Base-by-base conservation (phyloP, 2,888 invertebrate genomes). In the Drosophila macrospina region DNA sequence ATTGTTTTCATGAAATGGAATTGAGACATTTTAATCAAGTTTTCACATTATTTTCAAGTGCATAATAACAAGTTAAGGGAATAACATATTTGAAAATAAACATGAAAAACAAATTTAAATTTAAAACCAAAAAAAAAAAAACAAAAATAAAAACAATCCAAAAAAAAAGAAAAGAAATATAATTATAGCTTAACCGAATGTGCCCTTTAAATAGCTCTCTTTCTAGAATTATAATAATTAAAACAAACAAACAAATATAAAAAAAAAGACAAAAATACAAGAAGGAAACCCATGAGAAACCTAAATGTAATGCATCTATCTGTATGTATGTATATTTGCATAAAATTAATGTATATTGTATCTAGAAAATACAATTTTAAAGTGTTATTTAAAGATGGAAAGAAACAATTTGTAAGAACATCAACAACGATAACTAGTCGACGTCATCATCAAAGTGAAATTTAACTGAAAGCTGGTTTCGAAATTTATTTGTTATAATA, bases 181-280 rank as follows among this genome's bases (percentile, higher is more conserved):
- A 83, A 84, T 84, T 89, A 91, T 91, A 92, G 92, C 92, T 92
- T 92, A 92, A 92, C 92, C 92, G 91, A 92, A 92, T 92, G 92
- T 92, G 92, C 92, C 92, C 92, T 92, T 91, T 92, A 91, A 86
- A 91, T 91, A 92, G 90, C 91, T 92, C 90, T 92, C 90, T 91
- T 91, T 92, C 89, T 91, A 91, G 89, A 88, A 87, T 86, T 83
- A 90, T 86, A 77, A 74, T 77, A 81, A 75, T 69, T 20, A 20
- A 77, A 72, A 66, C 69, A 59, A 65, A 63, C 64, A 68, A 68
- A n/a, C n/a, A n/a, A n/a, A n/a, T n/a, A n/a, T n/a, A n/a, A n/a
- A n/a, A n/a, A n/a, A n/a, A n/a, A n/a, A n/a, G n/a, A n/a, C n/a
- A n/a, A 67, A 78, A 63, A 61, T 51, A 74, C 61, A 64, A 57